Evolutionary conservation across 2,797 vertebrate species (phyloP).

Genomic region (Anguilla marmorata): DNA sequence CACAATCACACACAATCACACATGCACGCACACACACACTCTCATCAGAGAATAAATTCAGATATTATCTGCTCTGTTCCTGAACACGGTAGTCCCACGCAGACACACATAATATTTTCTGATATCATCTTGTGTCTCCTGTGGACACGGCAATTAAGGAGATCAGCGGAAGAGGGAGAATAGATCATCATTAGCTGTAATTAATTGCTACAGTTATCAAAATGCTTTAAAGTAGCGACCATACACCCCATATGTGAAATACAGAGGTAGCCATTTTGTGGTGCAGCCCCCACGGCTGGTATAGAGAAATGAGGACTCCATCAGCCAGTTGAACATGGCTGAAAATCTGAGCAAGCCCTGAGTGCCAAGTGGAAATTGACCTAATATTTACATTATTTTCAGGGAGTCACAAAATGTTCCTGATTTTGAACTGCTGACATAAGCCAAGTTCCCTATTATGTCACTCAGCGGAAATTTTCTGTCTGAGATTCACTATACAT

Average conservation of each 20-base stretch:
- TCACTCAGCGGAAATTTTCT: background rate
- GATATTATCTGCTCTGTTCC: background rate
- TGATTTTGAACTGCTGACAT: background rate
- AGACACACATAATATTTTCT: background rate
- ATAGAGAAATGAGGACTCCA: background rate
- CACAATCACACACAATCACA: background rate
- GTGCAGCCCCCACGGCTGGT: background rate
- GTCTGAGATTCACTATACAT: background rate
- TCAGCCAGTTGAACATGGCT: background rate
- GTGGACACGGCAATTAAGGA: background rate
- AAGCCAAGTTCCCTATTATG: background rate
- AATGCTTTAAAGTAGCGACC: background rate
- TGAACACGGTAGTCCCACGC: background rate
- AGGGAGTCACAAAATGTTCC: background rate
- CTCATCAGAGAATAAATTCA: conserved; percentile 13
- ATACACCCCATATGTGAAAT: background rate
- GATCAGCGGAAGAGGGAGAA: background rate
- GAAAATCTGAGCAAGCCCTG: background rate
- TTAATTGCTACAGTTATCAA: background rate
- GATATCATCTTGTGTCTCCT: conserved; percentile 13
- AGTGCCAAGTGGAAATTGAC: background rate
- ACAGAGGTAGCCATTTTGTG: background rate
- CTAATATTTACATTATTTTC: background rate
- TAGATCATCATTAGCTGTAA: background rate
- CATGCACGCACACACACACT: conserved; percentile 12